Evolutionary conservation across 1,140 invertebrate genomes (phyloP).

Genomic region (Daktulosphaira vitifoliae): DNA sequence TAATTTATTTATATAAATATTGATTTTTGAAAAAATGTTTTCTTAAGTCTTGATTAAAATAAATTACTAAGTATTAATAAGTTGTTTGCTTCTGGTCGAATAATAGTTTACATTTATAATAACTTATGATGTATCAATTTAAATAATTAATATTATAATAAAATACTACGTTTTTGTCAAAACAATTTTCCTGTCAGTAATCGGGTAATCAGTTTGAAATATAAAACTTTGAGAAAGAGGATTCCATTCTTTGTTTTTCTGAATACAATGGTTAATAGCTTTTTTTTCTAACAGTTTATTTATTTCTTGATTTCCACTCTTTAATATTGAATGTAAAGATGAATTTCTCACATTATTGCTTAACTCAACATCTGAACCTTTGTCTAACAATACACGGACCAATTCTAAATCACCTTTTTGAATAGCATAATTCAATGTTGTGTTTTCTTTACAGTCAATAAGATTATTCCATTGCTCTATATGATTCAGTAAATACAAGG

Average conservation of each 20-base stretch:
- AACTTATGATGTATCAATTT: conserved; percentile 12
- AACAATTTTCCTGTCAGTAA: background rate
- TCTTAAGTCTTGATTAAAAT: conserved; percentile 1
- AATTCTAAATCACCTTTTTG: conserved; percentile 16
- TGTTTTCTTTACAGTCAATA: conserved; percentile 12
- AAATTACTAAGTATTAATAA: background rate
- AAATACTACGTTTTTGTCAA: conserved; percentile 7
- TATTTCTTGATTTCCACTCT: conserved; percentile 18
- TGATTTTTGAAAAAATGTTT: background rate
- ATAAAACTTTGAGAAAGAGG: background rate
- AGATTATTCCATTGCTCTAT: conserved; percentile 5
- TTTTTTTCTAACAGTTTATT: conserved; percentile 1
- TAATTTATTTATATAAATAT: conserved; percentile 1
- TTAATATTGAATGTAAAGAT: background rate
- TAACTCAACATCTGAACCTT: conserved; percentile 10
- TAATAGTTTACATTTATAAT: conserved; percentile 13
- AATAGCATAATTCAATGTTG: conserved; percentile 14
- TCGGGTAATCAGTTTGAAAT: background rate
- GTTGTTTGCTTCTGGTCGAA: background rate
- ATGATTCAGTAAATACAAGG: conserved; percentile 6
- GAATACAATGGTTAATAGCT: background rate
- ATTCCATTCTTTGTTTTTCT: background rate
- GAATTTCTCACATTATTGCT: conserved; percentile 1
- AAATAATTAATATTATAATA: background rate
- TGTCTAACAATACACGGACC: conserved; percentile 1